These are phyloP conservation scores for Alca torda DNA, from an alignment of 2,797 vertebrate genomes.

Conservation along the genomic window DNA sequence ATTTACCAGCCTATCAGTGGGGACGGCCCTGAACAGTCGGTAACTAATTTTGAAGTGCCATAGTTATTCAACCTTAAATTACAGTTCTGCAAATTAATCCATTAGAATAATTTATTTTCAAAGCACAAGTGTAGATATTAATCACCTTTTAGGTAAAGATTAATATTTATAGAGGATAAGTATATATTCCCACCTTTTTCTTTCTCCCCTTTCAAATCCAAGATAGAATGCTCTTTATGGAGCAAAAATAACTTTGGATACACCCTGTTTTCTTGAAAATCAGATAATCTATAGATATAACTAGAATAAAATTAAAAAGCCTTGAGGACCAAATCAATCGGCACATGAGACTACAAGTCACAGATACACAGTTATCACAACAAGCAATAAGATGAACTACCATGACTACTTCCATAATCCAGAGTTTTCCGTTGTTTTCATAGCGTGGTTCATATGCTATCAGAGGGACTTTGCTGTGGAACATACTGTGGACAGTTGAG, in stretches of 20 bases:
- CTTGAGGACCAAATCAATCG: background rate
- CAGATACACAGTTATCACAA: background rate
- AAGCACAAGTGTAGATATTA: background rate
- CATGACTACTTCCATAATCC: background rate
- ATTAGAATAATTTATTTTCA: background rate
- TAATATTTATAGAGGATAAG: background rate
- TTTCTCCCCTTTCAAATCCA: background rate
- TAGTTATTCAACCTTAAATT: background rate
- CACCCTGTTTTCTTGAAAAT: background rate
- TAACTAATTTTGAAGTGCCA: conserved; percentile 64
- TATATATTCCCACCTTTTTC: background rate
- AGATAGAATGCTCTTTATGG: background rate
- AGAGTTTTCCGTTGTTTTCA: background rate
- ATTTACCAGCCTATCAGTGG: conserved; percentile 80
- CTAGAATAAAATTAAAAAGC: background rate
- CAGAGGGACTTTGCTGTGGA: background rate
- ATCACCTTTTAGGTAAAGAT: background rate
- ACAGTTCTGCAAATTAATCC: background rate
- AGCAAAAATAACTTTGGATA: background rate
- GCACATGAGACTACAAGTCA: background rate
- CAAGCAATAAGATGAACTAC: background rate
- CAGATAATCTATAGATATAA: background rate
- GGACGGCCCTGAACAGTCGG: conserved; percentile 79
- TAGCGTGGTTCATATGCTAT: background rate
- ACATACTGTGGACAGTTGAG: background rate